These are phyloP conservation scores for Triplophysa tibetana DNA, from an alignment of 2,113 vertebrate species.

Conservation along the genomic window DNA sequence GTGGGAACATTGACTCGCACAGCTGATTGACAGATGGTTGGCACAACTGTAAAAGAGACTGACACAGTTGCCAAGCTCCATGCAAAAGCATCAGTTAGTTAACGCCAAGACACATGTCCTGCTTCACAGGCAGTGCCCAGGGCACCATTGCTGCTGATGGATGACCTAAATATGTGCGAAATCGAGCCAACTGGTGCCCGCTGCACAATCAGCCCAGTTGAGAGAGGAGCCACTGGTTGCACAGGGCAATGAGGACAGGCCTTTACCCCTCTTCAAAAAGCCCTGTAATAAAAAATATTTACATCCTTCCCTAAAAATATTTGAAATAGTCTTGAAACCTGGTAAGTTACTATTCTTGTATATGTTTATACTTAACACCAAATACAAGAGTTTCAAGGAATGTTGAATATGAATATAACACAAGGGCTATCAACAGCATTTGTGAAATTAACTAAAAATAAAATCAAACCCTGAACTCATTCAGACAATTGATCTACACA, in stretches of 20 bases:
- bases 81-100: conserved; percentile 37
- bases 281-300: too few species aligned
- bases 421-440: not conserved
- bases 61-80: conserved; percentile 2
- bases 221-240: conserved; percentile 26
- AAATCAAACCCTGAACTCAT: not conserved
- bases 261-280: not conserved
- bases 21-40: conserved; percentile 27
- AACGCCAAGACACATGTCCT: conserved; percentile 31
- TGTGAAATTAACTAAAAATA: not conserved
- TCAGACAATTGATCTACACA: not conserved
- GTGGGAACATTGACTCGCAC: conserved; percentile 9
- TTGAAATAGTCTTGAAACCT: too few species aligned
- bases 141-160: conserved; percentile 21
- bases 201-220: conserved; percentile 38
- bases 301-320: too few species aligned
- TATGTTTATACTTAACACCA: too few species aligned
- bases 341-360: too few species aligned
- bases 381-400: too few species aligned
- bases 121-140: conserved; percentile 18
- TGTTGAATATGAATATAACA: too few species aligned
- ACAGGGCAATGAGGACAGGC: conserved; percentile 9
- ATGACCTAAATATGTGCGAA: conserved; percentile 55
- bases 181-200: conserved; percentile 40
- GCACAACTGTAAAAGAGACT: conserved; percentile 18